A percentile compares a stretch with the other conserved stretches of the same genome.
These are phyloP conservation scores for Netelia melanura DNA, from an alignment of 2,888 invertebrate genomes.

Conservation along the genomic window DNA sequence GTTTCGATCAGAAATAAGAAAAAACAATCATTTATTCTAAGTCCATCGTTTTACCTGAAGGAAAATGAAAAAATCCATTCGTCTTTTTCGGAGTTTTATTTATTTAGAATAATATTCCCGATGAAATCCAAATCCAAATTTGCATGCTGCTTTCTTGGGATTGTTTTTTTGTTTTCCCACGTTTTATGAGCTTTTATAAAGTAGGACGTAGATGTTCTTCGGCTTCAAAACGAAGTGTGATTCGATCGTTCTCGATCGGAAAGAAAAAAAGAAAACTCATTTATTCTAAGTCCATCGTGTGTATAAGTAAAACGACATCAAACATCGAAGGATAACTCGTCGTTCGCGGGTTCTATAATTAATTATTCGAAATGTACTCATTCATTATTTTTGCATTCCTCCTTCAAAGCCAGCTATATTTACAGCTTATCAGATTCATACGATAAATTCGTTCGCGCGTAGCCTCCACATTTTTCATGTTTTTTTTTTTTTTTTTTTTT, in stretches of 20 bases:
- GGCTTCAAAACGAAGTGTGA: no score
- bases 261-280: no score
- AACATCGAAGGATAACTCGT: slow-evolving; percentile 71
- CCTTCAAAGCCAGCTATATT: slow-evolving; percentile 51
- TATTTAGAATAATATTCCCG: background rate
- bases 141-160: no score
- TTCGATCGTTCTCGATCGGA: no score
- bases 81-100: slow-evolving; percentile 30
- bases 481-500: slow-evolving; percentile 8
- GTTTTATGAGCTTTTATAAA: slow-evolving; percentile 18
- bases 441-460: slow-evolving; percentile 42
- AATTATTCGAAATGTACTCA: slow-evolving; percentile 35
- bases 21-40: slow-evolving; percentile 54
- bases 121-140: slow-evolving; percentile 20
- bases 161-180: background rate
- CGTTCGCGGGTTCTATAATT: slow-evolving; percentile 22
- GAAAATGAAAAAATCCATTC: slow-evolving; percentile 56
- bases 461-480: slow-evolving; percentile 38
- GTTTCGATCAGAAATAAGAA: slow-evolving; percentile 5
- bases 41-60: background rate
- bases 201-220: no score
- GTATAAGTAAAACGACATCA: slow-evolving; percentile 69
- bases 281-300: slow-evolving; percentile 25
- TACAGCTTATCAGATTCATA: slow-evolving; percentile 60
- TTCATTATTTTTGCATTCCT: slow-evolving; percentile 40